Evolutionary conservation across 2,888 invertebrate genomes (phyloP).

Genomic region (Spilosoma lubricipeda): DNA sequence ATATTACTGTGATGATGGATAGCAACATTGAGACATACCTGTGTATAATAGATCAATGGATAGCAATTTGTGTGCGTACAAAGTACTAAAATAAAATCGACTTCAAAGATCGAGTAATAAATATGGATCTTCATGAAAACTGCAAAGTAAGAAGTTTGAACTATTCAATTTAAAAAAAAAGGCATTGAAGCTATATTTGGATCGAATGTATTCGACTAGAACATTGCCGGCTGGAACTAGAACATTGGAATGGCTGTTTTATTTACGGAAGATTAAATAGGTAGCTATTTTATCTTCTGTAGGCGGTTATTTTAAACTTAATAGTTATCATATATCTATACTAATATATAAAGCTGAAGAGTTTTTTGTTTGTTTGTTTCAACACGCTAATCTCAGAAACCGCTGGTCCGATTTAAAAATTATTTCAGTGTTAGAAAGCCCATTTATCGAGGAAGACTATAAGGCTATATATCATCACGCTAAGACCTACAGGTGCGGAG

Average conservation of each 20-base stretch:
- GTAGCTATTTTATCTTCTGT: neutral
- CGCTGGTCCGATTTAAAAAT: too few species aligned
- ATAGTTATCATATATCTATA: neutral
- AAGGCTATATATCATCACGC: too few species aligned
- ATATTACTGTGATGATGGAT: too few species aligned
- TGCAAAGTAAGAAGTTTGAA: neutral
- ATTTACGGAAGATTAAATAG: conserved; percentile 11
- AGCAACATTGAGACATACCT: too few species aligned
- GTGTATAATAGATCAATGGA: too few species aligned
- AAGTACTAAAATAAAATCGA: neutral
- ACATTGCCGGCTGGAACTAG: neutral
- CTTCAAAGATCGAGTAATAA: neutral
- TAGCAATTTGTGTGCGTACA: neutral
- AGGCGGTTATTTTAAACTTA: neutral
- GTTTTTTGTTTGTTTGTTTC: too few species aligned
- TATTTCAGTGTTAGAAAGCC: too few species aligned
- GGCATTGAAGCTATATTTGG: conserved; percentile 1
- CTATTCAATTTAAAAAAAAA: neutral
- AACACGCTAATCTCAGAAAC: too few species aligned
- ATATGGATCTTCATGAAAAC: neutral
- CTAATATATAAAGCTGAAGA: too few species aligned
- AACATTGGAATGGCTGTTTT: conserved; percentile 3
- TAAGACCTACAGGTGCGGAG: too few species aligned
- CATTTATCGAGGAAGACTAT: too few species aligned
- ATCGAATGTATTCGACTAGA: conserved; percentile 3